phyloP scores from a whole-genome alignment of 2,113 vertebrate species.

The Ranitomeya imitator region DNA sequence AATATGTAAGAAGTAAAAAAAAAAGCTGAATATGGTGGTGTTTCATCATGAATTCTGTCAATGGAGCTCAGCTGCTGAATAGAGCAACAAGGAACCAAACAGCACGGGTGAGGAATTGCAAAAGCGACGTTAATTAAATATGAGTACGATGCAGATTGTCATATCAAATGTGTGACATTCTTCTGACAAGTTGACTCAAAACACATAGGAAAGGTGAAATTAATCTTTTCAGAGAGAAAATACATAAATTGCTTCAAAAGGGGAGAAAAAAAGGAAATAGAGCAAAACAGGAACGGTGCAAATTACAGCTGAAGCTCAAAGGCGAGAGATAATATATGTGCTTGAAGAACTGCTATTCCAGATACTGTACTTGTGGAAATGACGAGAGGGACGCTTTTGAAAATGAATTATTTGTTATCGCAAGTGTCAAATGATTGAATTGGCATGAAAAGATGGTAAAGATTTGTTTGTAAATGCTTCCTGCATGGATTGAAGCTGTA shows the following conservation, averaged over 20 bases:
- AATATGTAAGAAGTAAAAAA: background rate
- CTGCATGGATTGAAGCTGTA: background rate
- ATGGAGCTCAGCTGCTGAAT: constrained; percentile 5
- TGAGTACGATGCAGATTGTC: constrained; percentile 40
- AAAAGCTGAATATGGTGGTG: background rate
- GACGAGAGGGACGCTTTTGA: background rate
- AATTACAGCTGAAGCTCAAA: background rate
- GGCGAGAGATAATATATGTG: constrained; percentile 10
- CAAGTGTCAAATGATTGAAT: background rate
- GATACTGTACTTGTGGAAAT: background rate
- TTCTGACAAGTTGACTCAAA: constrained; percentile 43
- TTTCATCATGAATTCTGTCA: constrained; percentile 40
- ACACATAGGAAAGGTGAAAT: constrained; percentile 39
- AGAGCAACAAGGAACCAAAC: constrained; percentile 22
- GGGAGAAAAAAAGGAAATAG: background rate
- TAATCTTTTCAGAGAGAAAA: constrained; percentile 39
- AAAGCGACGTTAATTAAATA: constrained; percentile 41
- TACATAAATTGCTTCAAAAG: constrained; percentile 36
- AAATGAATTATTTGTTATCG: constrained; percentile 34
- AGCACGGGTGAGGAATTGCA: constrained; percentile 15
- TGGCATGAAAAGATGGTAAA: constrained; percentile 29
- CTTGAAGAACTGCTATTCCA: constrained; percentile 15
- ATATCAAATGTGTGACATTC: constrained; percentile 45
- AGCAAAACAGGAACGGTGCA: background rate
- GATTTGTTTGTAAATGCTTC: background rate